Evolutionary conservation across 2,888 invertebrate species (phyloP).

Genomic region (Synanthedon vespiformis): DNA sequence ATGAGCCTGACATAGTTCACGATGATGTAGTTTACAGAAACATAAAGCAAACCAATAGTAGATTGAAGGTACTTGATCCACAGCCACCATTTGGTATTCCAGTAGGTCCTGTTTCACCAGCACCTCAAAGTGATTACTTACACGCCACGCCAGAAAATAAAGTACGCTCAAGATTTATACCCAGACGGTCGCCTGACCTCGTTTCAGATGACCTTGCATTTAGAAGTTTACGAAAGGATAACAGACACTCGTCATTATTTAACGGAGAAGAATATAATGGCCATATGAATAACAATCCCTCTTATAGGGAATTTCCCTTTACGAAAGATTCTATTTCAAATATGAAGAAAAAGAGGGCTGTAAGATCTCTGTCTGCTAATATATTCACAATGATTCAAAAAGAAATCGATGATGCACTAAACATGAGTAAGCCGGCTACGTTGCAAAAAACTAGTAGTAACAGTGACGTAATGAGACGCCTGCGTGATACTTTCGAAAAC

Average conservation of each 20-base stretch:
- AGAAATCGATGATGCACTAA: slow-evolving; percentile 71
- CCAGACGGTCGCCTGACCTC: slow-evolving; percentile 81
- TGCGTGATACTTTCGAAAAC: slow-evolving; percentile 56
- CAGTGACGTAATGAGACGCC: slow-evolving; percentile 67
- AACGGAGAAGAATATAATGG: slow-evolving; percentile 59
- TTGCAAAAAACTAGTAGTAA: slow-evolving; percentile 74
- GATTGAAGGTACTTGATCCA: slow-evolving; percentile 78
- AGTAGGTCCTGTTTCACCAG: slow-evolving; percentile 83
- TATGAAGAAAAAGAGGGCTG: slow-evolving; percentile 81
- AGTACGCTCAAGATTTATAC: slow-evolving; percentile 72
- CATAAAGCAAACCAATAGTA: slow-evolving; percentile 81
- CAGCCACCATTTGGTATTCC: slow-evolving; percentile 94
- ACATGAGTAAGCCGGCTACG: slow-evolving; percentile 58
- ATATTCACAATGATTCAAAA: slow-evolving; percentile 82
- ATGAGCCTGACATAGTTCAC: slow-evolving; percentile 83
- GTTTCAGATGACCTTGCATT: slow-evolving; percentile 91
- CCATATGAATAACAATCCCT: slow-evolving; percentile 58
- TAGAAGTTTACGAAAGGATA: slow-evolving; percentile 85
- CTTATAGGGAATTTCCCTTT: slow-evolving; percentile 39
- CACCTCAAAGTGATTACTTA: slow-evolving; percentile 86
- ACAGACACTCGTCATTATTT: slow-evolving; percentile 66
- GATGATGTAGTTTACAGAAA: slow-evolving; percentile 89
- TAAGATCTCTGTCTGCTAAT: slow-evolving; percentile 86
- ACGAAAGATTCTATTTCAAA: slow-evolving; percentile 49
- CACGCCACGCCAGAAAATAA: slow-evolving; percentile 78